These are phyloP conservation scores for Anthopleura sola DNA, from an alignment of 64 coral and sea anemone species.

Conservation along the genomic window DNA sequence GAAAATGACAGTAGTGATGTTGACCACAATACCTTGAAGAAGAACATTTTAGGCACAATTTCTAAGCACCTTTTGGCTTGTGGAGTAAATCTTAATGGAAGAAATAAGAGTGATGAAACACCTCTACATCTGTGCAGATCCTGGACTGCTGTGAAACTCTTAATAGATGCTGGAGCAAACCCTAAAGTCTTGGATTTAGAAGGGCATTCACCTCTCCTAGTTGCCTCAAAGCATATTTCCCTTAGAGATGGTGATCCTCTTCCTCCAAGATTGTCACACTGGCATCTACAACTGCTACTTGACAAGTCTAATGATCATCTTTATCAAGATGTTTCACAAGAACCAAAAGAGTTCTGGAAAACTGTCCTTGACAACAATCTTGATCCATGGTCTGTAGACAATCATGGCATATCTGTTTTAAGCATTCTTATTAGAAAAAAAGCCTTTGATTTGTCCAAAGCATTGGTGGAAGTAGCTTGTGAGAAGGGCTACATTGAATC, in stretches of 20 bases:
- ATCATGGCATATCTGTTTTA: background rate
- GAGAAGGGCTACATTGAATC: background rate
- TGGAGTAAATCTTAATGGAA: background rate
- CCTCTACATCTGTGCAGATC: background rate
- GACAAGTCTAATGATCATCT: background rate
- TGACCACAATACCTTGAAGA: background rate
- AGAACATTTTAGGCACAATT: background rate
- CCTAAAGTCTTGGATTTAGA: background rate
- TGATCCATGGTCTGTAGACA: background rate
- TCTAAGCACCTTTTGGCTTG: background rate
- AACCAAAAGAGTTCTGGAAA: background rate
- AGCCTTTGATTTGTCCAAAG: background rate
- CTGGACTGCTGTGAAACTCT: background rate
- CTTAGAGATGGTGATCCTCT: background rate
- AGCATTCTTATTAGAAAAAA: background rate
- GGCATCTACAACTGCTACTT: no score
- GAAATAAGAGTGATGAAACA: background rate
- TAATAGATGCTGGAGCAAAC: slow-evolving; percentile 15
- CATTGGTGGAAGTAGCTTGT: slow-evolving; percentile 7
- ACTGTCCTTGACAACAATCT: background rate
- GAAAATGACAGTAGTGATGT: background rate
- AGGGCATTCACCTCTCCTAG: background rate
- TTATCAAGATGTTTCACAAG: background rate
- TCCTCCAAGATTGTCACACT: no score
- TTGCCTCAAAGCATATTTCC: background rate